These are phyloP conservation scores for Oligia latruncula DNA, from an alignment of 2,888 invertebrate genomes.

Conservation along the genomic window DNA sequence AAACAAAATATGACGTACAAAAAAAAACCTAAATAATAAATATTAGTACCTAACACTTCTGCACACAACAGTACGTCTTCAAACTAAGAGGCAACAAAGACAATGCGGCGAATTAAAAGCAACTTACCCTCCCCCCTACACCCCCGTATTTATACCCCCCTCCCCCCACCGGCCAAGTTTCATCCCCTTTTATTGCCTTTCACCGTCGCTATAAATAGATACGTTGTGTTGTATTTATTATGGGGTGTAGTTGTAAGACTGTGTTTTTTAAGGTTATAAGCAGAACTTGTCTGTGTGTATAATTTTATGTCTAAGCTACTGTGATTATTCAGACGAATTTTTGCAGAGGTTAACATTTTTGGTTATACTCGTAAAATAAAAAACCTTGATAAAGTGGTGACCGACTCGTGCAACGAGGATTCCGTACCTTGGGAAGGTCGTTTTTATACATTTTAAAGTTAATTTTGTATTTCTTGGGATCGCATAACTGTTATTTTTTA, in stretches of 20 bases:
- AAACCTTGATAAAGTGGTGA: no score
- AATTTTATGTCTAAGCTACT: neutral
- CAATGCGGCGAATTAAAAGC: slow-evolving; percentile 79
- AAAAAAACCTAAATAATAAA: neutral
- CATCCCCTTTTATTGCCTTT: slow-evolving; percentile 65
- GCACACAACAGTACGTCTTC: slow-evolving; percentile 62
- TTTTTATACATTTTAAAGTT: neutral
- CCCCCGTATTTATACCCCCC: slow-evolving; percentile 48
- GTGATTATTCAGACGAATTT: neutral
- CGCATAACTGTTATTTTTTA: neutral
- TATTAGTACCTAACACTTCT: slow-evolving; percentile 42
- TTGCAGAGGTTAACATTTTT: neutral
- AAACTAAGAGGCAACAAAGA: slow-evolving; percentile 72
- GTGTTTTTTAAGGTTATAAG: neutral
- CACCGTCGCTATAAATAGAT: slow-evolving; percentile 59
- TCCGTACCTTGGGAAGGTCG: neutral
- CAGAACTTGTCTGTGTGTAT: neutral
- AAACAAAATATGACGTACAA: neutral
- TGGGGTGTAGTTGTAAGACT: slow-evolving; percentile 14
- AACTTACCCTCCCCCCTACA: slow-evolving; percentile 66
- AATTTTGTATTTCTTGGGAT: neutral
- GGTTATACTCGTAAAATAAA: neutral
- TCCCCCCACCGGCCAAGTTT: slow-evolving; percentile 23
- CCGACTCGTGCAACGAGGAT: neutral
- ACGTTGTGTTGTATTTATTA: slow-evolving; percentile 41